Evolutionary conservation across 1,140 invertebrate genomes (phyloP).

Genomic region (Antheraea pernyi): DNA sequence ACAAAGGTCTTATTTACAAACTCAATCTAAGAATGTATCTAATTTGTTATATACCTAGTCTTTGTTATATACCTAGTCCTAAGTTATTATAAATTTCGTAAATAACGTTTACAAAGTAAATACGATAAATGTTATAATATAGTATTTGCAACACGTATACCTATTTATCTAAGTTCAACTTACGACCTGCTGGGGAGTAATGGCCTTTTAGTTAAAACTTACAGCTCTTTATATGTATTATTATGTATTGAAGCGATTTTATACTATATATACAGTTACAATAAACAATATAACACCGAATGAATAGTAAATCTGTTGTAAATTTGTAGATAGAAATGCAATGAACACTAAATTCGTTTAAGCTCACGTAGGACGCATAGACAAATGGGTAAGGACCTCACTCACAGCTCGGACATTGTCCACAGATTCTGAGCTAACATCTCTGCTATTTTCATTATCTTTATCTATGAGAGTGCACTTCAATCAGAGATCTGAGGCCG

Average conservation of each 20-base stretch:
- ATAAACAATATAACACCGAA: slow-evolving; percentile 16
- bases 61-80: too few species aligned
- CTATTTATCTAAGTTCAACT: too few species aligned
- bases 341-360: slow-evolving; percentile 31
- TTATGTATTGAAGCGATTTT: neutral
- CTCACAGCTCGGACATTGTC: slow-evolving; percentile 26
- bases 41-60: too few species aligned
- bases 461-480: slow-evolving; percentile 40
- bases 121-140: too few species aligned
- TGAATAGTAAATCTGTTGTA: slow-evolving; percentile 50
- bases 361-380: slow-evolving; percentile 41
- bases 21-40: too few species aligned
- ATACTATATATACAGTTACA: neutral
- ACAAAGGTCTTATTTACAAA: too few species aligned
- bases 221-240: too few species aligned
- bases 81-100: too few species aligned
- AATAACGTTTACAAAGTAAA: too few species aligned
- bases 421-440: slow-evolving; percentile 9
- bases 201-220: too few species aligned
- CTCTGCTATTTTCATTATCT: slow-evolving; percentile 18
- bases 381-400: slow-evolving; percentile 47
- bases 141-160: too few species aligned
- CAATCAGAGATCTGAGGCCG: slow-evolving; percentile 69
- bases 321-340: slow-evolving; percentile 59
- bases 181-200: too few species aligned